Evolutionary conservation across 2,888 invertebrate genomes (phyloP).

Genomic region (Ptilodon capucinus): DNA sequence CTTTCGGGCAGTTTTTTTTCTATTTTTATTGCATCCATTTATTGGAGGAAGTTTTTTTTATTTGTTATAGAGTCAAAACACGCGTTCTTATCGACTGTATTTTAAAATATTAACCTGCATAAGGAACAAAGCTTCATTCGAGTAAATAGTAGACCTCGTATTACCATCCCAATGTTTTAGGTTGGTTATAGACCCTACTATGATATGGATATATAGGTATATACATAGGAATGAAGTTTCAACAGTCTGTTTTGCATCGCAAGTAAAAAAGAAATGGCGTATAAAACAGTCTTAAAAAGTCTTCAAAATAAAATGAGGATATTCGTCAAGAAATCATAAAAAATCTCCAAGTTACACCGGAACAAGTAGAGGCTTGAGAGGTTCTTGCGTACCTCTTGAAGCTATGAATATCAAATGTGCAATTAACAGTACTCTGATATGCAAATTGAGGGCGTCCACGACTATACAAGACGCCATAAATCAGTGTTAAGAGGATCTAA

Average conservation of each 20-base stretch:
- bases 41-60: neutral
- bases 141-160: no score
- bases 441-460: neutral
- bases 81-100: neutral
- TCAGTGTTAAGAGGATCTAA: neutral
- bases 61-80: neutral
- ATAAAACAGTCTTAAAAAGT: no score
- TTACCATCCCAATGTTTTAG: no score
- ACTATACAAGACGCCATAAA: neutral
- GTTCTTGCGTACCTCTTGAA: neutral
- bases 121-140: no score
- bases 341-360: neutral
- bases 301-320: no score
- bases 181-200: no score
- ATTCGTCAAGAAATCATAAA: no score
- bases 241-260: no score
- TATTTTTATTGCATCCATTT: constrained; percentile 24
- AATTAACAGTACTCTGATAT: neutral
- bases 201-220: no score
- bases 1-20: constrained; percentile 28
- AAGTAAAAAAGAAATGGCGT: no score
- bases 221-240: no score
- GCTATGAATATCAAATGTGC: neutral
- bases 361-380: neutral
- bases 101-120: neutral